A percentile compares a stretch with the other conserved stretches of the same genome.
Evolutionary conservation across 2,113 vertebrate genomes (phyloP).

Genomic region (Oreocharis arfaki): DNA sequence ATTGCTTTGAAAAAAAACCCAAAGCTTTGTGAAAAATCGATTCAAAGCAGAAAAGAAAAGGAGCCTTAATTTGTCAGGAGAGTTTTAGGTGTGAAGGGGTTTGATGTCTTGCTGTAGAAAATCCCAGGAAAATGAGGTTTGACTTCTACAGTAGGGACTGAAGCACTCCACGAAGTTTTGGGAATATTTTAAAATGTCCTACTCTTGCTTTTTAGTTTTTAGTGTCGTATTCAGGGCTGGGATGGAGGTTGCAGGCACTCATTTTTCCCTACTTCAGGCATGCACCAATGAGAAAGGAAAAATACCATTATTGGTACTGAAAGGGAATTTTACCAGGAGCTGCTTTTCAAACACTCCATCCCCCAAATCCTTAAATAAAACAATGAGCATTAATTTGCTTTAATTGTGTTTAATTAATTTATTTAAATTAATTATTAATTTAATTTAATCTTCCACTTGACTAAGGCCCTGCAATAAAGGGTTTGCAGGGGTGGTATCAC

Average conservation of each 20-base stretch:
- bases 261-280: background rate
- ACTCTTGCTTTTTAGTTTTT: background rate
- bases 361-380: background rate
- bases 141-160: background rate
- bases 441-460: background rate
- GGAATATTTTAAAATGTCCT: background rate
- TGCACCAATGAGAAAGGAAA: background rate
- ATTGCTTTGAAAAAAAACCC: background rate
- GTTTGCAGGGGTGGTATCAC: background rate
- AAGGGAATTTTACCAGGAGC: background rate
- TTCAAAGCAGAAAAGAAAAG: background rate
- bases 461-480: background rate
- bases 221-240: rapidly evolving
- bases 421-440: no score
- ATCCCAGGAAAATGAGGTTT: background rate
- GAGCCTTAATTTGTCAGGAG: background rate
- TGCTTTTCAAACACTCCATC: background rate
- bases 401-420: background rate
- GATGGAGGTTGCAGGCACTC: background rate
- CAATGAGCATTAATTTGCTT: background rate
- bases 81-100: background rate
- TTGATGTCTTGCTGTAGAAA: background rate
- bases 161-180: background rate
- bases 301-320: background rate
- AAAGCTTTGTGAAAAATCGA: background rate